Evolutionary conservation across 2,797 vertebrate species (phyloP), one percentile per base, ranked within the genome.

Genomic region (Taeniopygia guttata): DNA sequence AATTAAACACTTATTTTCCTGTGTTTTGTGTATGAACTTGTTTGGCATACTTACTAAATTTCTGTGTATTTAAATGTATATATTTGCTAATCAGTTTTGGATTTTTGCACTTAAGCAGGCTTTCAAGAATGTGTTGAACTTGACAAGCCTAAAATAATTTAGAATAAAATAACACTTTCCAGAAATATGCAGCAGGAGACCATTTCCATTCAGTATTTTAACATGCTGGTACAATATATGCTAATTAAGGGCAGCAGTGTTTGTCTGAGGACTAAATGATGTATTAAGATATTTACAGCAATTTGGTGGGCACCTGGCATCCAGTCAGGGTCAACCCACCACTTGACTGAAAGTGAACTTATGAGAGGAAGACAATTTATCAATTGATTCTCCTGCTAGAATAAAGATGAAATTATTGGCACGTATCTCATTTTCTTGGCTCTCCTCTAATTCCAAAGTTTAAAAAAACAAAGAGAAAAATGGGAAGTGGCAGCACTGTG

Each of bases 401-500:
- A 62, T 43, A 34, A 69, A 58, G 27, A 18, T 64, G 1, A 52
- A 78, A 16, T 63, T 69, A 19, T 29, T 40, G 29, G 11, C 19
- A 1, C 11, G 2, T 68, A 52, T 42, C 45, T 90, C 6, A 26
- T 56, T 88, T 45, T 10, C 16, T 73, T 87, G 30, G 3, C 11
- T 72, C 8, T 81, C 7, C 12, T 89, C 17, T 58, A 55, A 72
- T 69, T 64, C 38, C 38, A 55, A 58, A 74, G 34, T 64, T 7
- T 19, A 51, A 67, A 59, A 42, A 49, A 46, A 25, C 19, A 51
- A 49, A 52, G 43, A 8, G 6, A 5, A n/a, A 63, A 56, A 55
- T 30, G 7, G 14, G 17, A 3, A 11, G 16, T 3, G 20, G 16
- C 38, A 64, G 11, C 1, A 1, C 22, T 27, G 0, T 49, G 19